These are phyloP conservation scores for Oikopleura vanhoeffeni DNA, from an alignment of 23 tunicate species.

Conservation along the genomic window DNA sequence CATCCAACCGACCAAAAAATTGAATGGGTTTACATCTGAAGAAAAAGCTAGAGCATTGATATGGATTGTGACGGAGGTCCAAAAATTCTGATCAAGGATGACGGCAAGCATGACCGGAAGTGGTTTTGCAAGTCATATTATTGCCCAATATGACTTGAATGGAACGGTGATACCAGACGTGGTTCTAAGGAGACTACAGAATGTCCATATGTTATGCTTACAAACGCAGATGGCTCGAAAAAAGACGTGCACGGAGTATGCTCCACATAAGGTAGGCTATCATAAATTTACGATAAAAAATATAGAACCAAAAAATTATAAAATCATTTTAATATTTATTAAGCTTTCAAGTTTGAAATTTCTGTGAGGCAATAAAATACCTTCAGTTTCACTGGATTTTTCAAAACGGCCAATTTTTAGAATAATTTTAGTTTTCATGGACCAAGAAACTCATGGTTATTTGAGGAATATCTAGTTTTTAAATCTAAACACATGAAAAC, in stretches of 20 bases:
- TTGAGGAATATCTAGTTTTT: too few species aligned
- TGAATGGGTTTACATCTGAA: background rate
- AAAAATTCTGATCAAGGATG: conserved; percentile 62
- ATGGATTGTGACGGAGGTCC: conserved; percentile 89
- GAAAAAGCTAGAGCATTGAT: conserved; percentile 24
- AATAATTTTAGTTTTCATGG: too few species aligned
- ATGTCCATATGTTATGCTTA: conserved; percentile 41
- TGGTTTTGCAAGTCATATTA: background rate
- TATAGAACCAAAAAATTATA: too few species aligned
- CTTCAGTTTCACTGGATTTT: too few species aligned
- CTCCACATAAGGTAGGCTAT: background rate
- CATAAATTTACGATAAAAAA: too few species aligned
- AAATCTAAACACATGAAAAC: too few species aligned
- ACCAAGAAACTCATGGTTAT: too few species aligned
- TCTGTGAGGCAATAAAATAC: too few species aligned
- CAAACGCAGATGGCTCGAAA: conserved; percentile 29
- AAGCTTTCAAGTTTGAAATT: too few species aligned
- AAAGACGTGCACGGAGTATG: background rate
- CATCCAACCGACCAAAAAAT: background rate
- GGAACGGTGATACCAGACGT: conserved; percentile 34
- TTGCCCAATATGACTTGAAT: conserved; percentile 52
- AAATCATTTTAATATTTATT: too few species aligned
- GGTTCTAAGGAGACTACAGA: conserved; percentile 77
- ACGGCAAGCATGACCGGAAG: conserved; percentile 19
- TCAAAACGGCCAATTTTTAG: too few species aligned